Evolutionary conservation across 2,797 vertebrate genomes (phyloP).

Genomic region (Tenualosa thibaudeaui): DNA sequence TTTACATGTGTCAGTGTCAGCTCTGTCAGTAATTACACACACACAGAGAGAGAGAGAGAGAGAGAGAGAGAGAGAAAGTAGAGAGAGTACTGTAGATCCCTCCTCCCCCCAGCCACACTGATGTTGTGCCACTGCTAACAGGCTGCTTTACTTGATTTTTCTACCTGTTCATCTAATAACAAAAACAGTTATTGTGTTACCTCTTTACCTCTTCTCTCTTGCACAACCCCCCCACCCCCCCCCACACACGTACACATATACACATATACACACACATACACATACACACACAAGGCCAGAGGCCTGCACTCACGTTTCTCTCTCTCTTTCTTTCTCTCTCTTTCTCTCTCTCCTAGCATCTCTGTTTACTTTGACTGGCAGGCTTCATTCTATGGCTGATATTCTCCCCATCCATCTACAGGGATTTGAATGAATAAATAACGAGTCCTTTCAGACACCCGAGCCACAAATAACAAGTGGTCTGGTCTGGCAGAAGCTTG

Average conservation of each 20-base stretch:
- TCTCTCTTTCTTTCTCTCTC: slow-evolving; percentile 44
- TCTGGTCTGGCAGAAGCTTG: slow-evolving; percentile 40
- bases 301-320: slow-evolving; percentile 45
- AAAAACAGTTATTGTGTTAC: slow-evolving; percentile 40
- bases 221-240: neutral
- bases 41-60: neutral
- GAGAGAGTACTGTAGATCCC: neutral
- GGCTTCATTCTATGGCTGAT: slow-evolving; percentile 32
- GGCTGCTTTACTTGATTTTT: slow-evolving; percentile 65
- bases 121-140: slow-evolving; percentile 45
- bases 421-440: slow-evolving; percentile 44
- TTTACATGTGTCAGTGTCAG: slow-evolving; percentile 29
- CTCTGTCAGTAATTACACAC: slow-evolving; percentile 7
- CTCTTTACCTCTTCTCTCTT: neutral
- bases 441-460: slow-evolving; percentile 52
- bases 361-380: slow-evolving; percentile 48
- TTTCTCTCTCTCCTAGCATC: neutral
- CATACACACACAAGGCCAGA: slow-evolving; percentile 17
- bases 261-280: neutral
- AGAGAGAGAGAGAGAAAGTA: neutral
- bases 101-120: neutral
- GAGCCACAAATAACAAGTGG: slow-evolving; percentile 41
- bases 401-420: slow-evolving; percentile 39
- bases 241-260: neutral
- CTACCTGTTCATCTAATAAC: slow-evolving; percentile 65